phyloP scores from a whole-genome alignment of 2,888 invertebrate species.

The Ceriagrion tenellum region DNA sequence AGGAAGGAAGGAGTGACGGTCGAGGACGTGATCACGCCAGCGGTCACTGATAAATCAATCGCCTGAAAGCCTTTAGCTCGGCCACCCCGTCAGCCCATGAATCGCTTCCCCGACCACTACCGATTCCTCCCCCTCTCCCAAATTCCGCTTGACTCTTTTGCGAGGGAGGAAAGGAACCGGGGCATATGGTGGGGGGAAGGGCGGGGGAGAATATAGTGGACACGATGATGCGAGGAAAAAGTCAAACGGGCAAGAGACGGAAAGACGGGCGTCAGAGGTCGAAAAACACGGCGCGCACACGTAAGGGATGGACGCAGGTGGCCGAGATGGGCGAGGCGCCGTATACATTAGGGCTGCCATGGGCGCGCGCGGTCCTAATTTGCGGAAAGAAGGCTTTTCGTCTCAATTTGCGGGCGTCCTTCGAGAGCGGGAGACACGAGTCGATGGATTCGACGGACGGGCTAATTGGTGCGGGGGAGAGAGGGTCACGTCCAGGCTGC shows the following conservation, averaged over 20 bases:
- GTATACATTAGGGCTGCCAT: not conserved
- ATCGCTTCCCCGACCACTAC: not conserved
- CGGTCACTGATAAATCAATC: slow-evolving; percentile 17
- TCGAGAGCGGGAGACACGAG: not conserved
- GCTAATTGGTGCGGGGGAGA: not conserved
- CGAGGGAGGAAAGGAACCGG: not conserved
- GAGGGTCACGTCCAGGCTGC: not conserved
- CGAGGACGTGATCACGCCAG: not conserved
- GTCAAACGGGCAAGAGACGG: not conserved
- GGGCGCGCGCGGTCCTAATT: not conserved
- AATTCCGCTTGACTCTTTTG: not conserved
- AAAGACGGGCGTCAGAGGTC: not conserved
- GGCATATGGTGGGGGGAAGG: no score
- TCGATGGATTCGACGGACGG: not conserved
- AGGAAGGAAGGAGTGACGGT: not conserved
- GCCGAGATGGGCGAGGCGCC: not conserved
- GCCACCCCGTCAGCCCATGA: not conserved
- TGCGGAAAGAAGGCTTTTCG: not conserved
- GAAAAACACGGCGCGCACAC: not conserved
- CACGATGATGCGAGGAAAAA: not conserved
- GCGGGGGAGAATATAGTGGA: not conserved
- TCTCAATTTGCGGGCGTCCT: not conserved
- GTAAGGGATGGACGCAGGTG: not conserved
- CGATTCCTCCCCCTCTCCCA: not conserved
- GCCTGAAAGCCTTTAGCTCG: not conserved